Percentiles rank a stretch among this genome's conserved stretches.
Evolutionary conservation across 2,797 vertebrate genomes (phyloP).

Genomic region (Leptatherina wallacei): DNA sequence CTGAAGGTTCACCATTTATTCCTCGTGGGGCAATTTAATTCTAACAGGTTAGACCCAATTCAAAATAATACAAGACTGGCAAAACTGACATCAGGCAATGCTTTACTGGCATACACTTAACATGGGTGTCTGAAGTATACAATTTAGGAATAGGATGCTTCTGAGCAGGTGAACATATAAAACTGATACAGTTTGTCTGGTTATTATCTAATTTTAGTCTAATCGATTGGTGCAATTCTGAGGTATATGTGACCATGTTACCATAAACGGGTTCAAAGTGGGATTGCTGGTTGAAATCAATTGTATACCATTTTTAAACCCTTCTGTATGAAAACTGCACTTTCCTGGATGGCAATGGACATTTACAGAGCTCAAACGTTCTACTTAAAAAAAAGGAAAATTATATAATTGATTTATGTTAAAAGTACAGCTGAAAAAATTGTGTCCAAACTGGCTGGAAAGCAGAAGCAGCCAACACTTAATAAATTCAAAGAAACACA

Average conservation of each 20-base stretch:
- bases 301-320: neutral
- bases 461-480: no score
- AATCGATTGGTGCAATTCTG: neutral
- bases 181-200: neutral
- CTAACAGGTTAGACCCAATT: neutral
- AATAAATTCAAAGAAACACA: no score
- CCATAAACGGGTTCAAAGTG: neutral
- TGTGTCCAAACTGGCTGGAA: neutral
- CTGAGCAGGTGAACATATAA: neutral
- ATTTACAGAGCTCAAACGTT: neutral
- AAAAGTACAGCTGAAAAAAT: neutral
- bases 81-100: neutral
- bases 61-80: neutral
- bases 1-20: neutral
- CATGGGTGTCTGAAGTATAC: neutral
- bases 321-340: neutral
- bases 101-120: no score
- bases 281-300: neutral
- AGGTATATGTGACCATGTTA: neutral
- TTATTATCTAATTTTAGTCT: neutral
- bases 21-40: neutral
- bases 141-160: neutral
- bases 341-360: neutral
- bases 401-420: neutral
- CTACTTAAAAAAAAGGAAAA: neutral